Evolutionary conservation across 2,888 invertebrate species (phyloP), one percentile per base, ranked within the genome.

Genomic region (Abrostola triplasia): DNA sequence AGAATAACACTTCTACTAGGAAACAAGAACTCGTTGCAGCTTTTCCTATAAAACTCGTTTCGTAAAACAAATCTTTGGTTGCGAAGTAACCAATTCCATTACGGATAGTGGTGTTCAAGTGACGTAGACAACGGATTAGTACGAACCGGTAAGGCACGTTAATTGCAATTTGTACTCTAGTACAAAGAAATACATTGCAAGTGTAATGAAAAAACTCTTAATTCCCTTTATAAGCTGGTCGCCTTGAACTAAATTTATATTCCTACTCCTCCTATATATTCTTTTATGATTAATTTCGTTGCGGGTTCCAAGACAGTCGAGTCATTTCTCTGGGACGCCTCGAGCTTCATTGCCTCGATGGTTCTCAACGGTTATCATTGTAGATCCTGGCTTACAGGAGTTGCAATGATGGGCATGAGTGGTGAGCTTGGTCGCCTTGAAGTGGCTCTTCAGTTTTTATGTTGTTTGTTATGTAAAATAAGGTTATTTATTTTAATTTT

Each of bases 131-230:
- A 40, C 48, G 59, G 65, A 75, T 75, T 72, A 66, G 61, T 55
- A 40, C 42, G 54, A 61, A 54, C n/a, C 57, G 42, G 76, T 61
- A 59, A 67, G 67, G 68, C 60, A 67, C 75, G 61, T 64, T 75
- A 69, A 69, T 75, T 75, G 69, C 65, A 65, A 64, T 72, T 74
- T 64, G 68, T 64, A 59, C 61, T 53, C 76, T 64, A 73, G 70
- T 76, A 76, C 66, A 75, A 79, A 72, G 70, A 72, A 77, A 81
- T 79, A 67, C 79, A 80, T 79, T 50, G 64, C 55, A 69, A 77
- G 70, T 62, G 48, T 77, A 73, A 81, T 81, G 78, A 79, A 80
- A 79, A 80, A 77, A 62, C 70, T 76, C 68, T 79, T 79, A 77
- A 79, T 80, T 68, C 77, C 59, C 63, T 80, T 81, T 73, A 80